Evolutionary conservation across 2,113 vertebrate species (phyloP).

Genomic region (Brienomyrus brachyistius): DNA sequence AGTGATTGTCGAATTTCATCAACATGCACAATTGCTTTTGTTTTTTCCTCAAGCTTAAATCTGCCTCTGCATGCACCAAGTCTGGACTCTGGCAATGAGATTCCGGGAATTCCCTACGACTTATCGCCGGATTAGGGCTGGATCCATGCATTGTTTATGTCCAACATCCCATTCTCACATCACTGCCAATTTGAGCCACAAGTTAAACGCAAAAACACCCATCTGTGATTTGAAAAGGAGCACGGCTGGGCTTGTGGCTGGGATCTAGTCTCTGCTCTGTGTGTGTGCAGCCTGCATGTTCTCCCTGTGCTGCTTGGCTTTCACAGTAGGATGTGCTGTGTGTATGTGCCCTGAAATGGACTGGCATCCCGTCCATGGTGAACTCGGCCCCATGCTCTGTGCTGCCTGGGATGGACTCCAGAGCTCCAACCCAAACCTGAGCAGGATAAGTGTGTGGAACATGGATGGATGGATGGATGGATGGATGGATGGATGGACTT

Average conservation of each 20-base stretch:
- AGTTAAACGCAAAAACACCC: background rate
- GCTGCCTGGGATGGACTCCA: too few relatives aligned
- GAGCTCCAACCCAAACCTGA: background rate
- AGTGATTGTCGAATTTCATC: background rate
- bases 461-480: background rate
- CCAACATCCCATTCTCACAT: background rate
- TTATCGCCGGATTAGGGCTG: background rate
- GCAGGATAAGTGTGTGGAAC: background rate
- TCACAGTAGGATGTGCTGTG: too few relatives aligned
- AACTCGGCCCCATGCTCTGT: background rate
- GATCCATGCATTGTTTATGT: background rate
- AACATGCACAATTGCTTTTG: background rate
- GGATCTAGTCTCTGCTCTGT: background rate
- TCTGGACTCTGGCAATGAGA: background rate
- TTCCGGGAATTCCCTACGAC: background rate
- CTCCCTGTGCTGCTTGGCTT: background rate
- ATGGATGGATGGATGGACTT: background rate
- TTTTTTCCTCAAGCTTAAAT: background rate
- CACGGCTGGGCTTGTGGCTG: background rate
- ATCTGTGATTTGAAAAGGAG: background rate
- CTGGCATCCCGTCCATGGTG: too few relatives aligned
- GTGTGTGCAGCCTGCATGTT: background rate
- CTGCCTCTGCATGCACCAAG: background rate
- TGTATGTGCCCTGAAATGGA: too few relatives aligned
- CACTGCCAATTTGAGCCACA: background rate